A percentile compares a stretch with the other conserved stretches of the same genome.
Evolutionary conservation across 2,797 vertebrate species (phyloP).

Genomic region (Ctenopoma kingsleyae): DNA sequence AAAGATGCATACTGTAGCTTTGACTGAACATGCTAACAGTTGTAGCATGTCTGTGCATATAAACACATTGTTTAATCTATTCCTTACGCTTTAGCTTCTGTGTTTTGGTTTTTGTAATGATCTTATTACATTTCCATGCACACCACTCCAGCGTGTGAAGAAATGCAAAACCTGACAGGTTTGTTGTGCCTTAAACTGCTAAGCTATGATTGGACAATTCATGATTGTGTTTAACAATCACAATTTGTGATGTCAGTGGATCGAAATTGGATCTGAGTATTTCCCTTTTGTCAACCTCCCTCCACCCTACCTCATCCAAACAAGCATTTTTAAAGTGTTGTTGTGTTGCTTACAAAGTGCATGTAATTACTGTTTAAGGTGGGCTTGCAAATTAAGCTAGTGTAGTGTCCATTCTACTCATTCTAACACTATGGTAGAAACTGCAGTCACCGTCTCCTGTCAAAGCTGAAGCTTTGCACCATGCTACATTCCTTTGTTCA

Average conservation of each 20-base stretch:
- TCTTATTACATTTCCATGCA: neutral
- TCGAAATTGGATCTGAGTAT: slow-evolving; percentile 8
- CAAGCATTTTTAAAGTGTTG: slow-evolving; percentile 8
- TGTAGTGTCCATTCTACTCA: slow-evolving; percentile 73
- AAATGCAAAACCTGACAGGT: slow-evolving; percentile 25
- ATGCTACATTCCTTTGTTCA: slow-evolving; percentile 87
- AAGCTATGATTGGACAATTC: slow-evolving; percentile 1
- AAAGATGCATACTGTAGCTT: neutral
- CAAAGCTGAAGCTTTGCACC: slow-evolving; percentile 79
- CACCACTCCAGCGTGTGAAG: neutral
- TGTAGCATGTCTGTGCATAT: neutral
- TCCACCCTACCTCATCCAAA: neutral
- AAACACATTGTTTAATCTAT: neutral
- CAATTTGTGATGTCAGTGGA: slow-evolving; percentile 17
- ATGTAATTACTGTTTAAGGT: slow-evolving; percentile 13
- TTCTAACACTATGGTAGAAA: slow-evolving; percentile 74
- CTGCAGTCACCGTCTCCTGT: slow-evolving; percentile 82
- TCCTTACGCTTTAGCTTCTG: neutral
- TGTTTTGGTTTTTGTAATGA: neutral
- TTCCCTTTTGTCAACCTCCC: neutral
- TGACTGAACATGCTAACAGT: slow-evolving; percentile 5
- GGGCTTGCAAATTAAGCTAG: slow-evolving; percentile 42
- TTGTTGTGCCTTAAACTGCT: neutral
- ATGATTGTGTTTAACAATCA: slow-evolving; percentile 7
- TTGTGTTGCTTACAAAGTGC: slow-evolving; percentile 30